A percentile compares a stretch with the other conserved stretches of the same genome.
Evolutionary conservation across 2,797 vertebrate species (phyloP).

Genomic region (Lacerta viridis): DNA sequence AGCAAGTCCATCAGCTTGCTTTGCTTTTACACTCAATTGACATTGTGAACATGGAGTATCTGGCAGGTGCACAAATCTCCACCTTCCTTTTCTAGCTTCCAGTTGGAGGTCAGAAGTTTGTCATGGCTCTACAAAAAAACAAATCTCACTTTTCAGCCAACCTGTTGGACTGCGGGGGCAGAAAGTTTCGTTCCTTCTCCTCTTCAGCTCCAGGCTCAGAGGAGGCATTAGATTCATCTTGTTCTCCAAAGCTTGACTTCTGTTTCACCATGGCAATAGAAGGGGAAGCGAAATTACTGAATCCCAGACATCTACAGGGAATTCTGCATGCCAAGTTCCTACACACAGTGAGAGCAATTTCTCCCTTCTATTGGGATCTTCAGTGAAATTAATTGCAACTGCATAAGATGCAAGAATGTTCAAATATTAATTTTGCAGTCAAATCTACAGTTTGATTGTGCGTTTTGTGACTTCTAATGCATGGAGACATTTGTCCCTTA

Average conservation of each 20-base stretch:
- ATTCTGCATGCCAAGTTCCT: too few species aligned
- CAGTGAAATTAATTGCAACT: background rate
- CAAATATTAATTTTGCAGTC: background rate
- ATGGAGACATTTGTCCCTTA: constrained; percentile 48
- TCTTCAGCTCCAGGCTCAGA: background rate
- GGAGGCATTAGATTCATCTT: background rate
- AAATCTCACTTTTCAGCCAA: background rate
- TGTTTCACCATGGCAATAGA: background rate
- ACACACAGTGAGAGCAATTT: too few species aligned
- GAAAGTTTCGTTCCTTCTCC: background rate
- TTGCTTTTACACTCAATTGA: too few species aligned
- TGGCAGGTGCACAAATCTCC: too few species aligned
- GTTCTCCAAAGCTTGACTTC: background rate
- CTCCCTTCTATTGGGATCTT: background rate
- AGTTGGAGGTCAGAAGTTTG: too few species aligned
- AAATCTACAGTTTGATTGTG: background rate
- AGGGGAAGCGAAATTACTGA: background rate
- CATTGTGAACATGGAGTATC: too few species aligned
- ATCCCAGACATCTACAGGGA: background rate
- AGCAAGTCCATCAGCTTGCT: too few species aligned
- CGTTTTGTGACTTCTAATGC: background rate
- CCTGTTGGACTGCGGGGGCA: background rate
- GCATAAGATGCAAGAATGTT: background rate
- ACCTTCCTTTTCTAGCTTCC: too few species aligned
- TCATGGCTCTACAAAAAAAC: background rate